Evolutionary conservation across 2,113 vertebrate genomes (phyloP), one percentile per base, ranked within the genome.

Genomic region (Siniperca chuatsi): DNA sequence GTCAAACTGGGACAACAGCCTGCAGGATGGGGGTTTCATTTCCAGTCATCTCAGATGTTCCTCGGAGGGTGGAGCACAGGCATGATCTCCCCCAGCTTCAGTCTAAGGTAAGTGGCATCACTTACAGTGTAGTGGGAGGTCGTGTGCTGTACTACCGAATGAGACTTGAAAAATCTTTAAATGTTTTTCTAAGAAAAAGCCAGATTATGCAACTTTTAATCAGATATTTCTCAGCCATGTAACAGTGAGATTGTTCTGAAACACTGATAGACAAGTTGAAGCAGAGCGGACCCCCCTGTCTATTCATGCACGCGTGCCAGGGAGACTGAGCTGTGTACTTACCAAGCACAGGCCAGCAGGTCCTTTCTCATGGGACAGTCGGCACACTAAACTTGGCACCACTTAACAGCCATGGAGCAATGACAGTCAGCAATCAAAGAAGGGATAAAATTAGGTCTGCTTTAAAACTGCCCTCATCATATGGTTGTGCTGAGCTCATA

Each of bases 391-490:
- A 92, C 78, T 87, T 88, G 91, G 92, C 86, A 84, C 74, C 77
- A 79, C 83, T 61, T 77, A 64, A 85, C 68, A 90, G 75, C 73
- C 77, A 84, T 37, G 16, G 52, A 75, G 87, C 79, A 87, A 72
- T 83, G 81, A 87, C 77, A 62, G 73, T 89, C 75, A 62, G 78
- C 85, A 92, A 91, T 94, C 90, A 91, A 87, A 93, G 87, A 60
- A 79, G 85, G 80, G 90, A 90, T 90, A 92, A 85, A 94, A 90
- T 93, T 93, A 93, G 93, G 37, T 76, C 60, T 20, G 77, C 71
- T 89, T 92, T 92, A 86, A 92, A 93, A 91, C 85, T 82, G 84
- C 89, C 84, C 84, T 83, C 90, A 89, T 95, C 93, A 92, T 89
- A 85, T 78, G 85, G 78, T 84, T 81, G 90, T 85, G 75, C 52